Conservation (phyloP, 2,113 vertebrate genomes). For the Pagrus major region DNA sequence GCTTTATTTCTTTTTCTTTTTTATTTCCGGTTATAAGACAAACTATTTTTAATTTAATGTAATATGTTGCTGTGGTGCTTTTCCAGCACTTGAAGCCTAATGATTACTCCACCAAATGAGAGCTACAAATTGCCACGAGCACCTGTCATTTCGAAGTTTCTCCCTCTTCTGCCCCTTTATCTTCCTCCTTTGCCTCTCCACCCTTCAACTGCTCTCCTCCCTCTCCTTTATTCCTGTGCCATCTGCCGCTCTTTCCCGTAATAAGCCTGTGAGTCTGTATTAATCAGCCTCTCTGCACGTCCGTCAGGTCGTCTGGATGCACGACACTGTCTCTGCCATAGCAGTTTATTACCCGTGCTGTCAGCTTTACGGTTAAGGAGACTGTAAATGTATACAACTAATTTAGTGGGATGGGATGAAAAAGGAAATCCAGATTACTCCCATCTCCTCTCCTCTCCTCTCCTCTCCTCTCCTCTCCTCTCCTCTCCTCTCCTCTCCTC, state of each 20-base stretch:
- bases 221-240: conserved; percentile 50
- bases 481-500: background rate
- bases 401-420: conserved; percentile 42
- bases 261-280: conserved; percentile 42
- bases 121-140: background rate
- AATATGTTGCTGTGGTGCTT: background rate
- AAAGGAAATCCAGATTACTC: conserved; percentile 18
- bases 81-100: background rate
- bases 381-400: conserved; percentile 50
- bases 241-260: conserved; percentile 66
- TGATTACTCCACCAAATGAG: conserved; percentile 1
- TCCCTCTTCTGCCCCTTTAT: background rate
- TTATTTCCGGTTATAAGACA: background rate
- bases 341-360: conserved; percentile 57
- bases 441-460: background rate
- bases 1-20: conserved; percentile 12
- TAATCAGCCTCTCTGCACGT: conserved; percentile 58
- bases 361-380: conserved; percentile 56
- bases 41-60: background rate
- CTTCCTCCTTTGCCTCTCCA: conserved; percentile 13
- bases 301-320: conserved; percentile 61
- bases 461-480: background rate
- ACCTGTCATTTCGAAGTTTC: background rate
- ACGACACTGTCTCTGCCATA: conserved; percentile 15
- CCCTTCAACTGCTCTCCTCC: conserved; percentile 35